Conservation (phyloP, 2,797 vertebrate species). For the Halcyon chelicuti region DNA sequence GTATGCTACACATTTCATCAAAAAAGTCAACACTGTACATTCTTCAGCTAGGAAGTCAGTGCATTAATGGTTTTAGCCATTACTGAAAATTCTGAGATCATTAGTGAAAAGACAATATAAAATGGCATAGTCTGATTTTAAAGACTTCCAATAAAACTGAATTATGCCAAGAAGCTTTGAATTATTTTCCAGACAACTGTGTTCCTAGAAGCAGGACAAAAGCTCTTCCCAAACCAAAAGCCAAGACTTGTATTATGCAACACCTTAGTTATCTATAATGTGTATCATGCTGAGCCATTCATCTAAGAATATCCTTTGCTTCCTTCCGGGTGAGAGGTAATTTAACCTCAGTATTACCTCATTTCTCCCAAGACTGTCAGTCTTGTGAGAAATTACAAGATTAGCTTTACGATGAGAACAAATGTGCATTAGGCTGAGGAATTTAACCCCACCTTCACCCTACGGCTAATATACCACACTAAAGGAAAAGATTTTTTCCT, state of each 20-base stretch:
- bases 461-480: not conserved
- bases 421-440: not conserved
- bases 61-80: not conserved
- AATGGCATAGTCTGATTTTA: not conserved
- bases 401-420: conserved; percentile 7
- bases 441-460: conserved; percentile 17
- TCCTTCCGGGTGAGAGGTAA: conserved; percentile 37
- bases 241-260: conserved; percentile 18
- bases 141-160: not conserved
- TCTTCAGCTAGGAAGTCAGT: not conserved
- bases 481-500: not conserved
- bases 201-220: not conserved
- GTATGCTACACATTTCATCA: not conserved
- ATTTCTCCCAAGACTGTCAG: conserved; percentile 31
- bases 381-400: conserved; percentile 43
- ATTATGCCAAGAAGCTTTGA: not conserved
- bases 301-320: conserved; percentile 27
- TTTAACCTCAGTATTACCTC: conserved; percentile 25
- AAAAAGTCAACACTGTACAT: not conserved
- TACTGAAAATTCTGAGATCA: not conserved
- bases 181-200: not conserved
- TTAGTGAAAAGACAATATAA: not conserved
- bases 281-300: conserved; percentile 20
- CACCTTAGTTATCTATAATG: conserved; percentile 8
- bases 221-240: not conserved